Base-by-base conservation (phyloP, 2,797 vertebrate species). In the Argentina silus region DNA sequence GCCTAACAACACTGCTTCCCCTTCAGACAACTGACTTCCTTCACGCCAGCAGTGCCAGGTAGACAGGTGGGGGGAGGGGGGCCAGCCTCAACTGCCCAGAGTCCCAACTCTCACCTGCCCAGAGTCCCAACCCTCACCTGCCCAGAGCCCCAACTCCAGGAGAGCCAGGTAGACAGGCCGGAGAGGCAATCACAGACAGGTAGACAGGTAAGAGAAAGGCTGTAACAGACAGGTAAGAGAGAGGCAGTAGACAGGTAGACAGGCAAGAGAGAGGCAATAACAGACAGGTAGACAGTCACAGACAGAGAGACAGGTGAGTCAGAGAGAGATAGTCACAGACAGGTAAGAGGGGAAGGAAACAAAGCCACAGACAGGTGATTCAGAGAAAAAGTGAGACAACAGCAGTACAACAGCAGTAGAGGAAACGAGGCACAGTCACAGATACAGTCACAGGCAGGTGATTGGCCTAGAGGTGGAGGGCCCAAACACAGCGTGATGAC, bases 211-310 rank as follows among this genome's bases (percentile, higher is more conserved):
- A 17, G 27, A n/a, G 14, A 64, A 14, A 50, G 47, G 12, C n/a
- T n/a, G n/a, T n/a, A n/a, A n/a, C n/a, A n/a, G n/a, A n/a, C n/a
- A n/a, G 65, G 48, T 65, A 64, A 51, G 12, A n/a, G 43, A 43
- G 43, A 55, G 42, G 15, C 43, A 47, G 15, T 45, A 9, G 14
- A 60, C 56, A 60, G 27, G 27, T 48, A 55, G 61, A 73, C 71
- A 56, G 65, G 48, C 68, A 64, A 51, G 12, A n/a, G 43, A 43
- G 43, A 55, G 42, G 15, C 43, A 47, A 42, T 45, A 3, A 11
- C 14, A 9, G 14, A 60, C 56, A 60, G 27, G 27, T 48, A 55
- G 61, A 73, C 71, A 56, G 42, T 17, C 50, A 44, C 63, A 68
- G 23, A 62, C 72, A 47, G 47, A 77, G 56, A 59, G 56, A 59